phyloP scores from a whole-genome alignment of 92 coral and sea anemone genomes.

The Palythoa heliodiscus region DNA sequence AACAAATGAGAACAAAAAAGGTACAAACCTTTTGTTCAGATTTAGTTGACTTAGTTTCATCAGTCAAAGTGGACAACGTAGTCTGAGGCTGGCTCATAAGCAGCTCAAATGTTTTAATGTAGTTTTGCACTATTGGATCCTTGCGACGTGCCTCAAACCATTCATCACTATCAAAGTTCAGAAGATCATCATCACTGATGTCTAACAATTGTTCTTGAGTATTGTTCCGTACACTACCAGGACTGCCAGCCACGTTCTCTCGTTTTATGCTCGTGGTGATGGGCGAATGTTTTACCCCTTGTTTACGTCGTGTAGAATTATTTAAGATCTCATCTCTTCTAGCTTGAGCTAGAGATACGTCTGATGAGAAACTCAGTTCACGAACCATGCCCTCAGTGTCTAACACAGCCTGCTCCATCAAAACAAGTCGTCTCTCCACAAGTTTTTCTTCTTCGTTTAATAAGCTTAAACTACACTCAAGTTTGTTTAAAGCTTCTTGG shows the following conservation, averaged over 20 bases:
- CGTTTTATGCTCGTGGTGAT: not conserved
- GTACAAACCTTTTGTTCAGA: conserved; percentile 15
- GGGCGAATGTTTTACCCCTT: not conserved
- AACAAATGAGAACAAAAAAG: not conserved
- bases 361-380: conserved; percentile 23
- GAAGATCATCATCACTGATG: conserved; percentile 45
- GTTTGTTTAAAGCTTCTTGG: conserved; percentile 19
- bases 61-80: not conserved
- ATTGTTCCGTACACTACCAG: not conserved
- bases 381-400: conserved; percentile 32
- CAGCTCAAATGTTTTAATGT: conserved; percentile 82
- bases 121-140: conserved; percentile 96
- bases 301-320: conserved; percentile 19
- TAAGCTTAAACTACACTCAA: conserved; percentile 9
- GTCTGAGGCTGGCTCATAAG: conserved; percentile 34
- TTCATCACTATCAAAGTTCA: conserved; percentile 74
- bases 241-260: not conserved
- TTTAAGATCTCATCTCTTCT: conserved; percentile 30
- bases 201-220: conserved; percentile 5
- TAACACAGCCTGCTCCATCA: conserved; percentile 21
- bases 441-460: conserved; percentile 25
- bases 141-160: conserved; percentile 87
- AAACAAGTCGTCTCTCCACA: conserved; percentile 29
- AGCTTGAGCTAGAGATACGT: not conserved
- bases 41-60: not conserved